Conservation (phyloP, 2,113 vertebrate genomes). For the Salvator merianae region DNA sequence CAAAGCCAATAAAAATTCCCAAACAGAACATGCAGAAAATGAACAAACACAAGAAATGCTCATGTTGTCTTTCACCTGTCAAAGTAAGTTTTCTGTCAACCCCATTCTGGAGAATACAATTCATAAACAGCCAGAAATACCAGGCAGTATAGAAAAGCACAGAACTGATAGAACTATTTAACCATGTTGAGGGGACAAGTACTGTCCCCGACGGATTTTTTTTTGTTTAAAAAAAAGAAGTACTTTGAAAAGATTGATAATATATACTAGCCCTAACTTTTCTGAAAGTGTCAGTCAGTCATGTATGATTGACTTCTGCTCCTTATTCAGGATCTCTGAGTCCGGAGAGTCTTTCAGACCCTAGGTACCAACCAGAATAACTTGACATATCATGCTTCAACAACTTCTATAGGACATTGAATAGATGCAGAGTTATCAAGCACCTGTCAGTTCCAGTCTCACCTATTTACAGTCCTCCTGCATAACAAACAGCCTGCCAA, state of each 20-base stretch:
- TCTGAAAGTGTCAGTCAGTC: not conserved
- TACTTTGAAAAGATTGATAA: not conserved
- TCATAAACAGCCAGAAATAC: conserved; percentile 40
- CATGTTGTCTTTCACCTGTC: conserved; percentile 31
- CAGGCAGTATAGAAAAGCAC: conserved; percentile 48
- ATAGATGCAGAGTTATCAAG: not conserved
- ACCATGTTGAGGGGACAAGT: not conserved
- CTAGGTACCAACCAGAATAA: not conserved
- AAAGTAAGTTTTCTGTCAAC: conserved; percentile 46
- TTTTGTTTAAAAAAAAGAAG: not conserved
- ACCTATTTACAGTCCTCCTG: not conserved
- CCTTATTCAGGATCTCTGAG: not conserved
- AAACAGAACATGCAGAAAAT: not conserved
- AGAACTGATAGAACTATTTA: conserved; percentile 17
- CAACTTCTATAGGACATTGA: not conserved
- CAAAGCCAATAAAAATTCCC: conserved; percentile 16
- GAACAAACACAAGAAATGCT: conserved; percentile 15
- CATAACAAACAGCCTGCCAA: not conserved
- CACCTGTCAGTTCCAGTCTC: not conserved
- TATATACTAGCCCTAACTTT: not conserved
- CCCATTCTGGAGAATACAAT: conserved; percentile 46
- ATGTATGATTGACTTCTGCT: not conserved
- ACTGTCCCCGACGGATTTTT: not conserved
- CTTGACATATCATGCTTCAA: not conserved
- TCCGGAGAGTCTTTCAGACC: not conserved